Conservation (phyloP, 2,797 vertebrate genomes). For the Neosilurus hyrtlii region DNA sequence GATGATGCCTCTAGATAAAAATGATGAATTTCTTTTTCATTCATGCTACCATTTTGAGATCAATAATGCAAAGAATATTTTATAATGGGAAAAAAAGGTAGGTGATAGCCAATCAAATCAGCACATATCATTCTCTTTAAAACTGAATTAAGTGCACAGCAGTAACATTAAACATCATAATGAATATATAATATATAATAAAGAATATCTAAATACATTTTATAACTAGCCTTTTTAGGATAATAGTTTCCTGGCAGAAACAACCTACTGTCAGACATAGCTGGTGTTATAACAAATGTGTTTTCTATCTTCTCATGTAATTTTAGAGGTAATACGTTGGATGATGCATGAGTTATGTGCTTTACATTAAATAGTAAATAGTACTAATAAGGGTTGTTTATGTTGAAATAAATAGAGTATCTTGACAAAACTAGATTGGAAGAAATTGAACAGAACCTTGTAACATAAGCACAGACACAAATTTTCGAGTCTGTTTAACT, state of each 20-base stretch:
- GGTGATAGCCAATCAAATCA: no score
- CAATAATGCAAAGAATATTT: not conserved
- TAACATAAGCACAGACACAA: not conserved
- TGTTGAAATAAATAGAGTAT: not conserved
- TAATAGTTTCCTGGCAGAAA: not conserved
- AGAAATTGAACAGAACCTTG: not conserved
- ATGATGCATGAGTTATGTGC: no score
- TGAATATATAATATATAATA: no score
- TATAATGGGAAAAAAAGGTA: not conserved
- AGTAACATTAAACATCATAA: no score
- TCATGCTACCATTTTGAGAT: constrained; percentile 11
- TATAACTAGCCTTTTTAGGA: not conserved
- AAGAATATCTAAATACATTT: no score
- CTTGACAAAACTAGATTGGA: not conserved
- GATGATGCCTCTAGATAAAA: constrained; percentile 2
- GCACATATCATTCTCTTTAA: no score
- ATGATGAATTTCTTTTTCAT: not conserved
- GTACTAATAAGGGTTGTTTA: not conserved
- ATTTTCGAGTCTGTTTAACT: not conserved
- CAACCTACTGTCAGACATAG: not conserved
- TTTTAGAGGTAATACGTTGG: not conserved
- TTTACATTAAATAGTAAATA: no score
- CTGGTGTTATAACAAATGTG: not conserved
- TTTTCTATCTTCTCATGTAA: not conserved
- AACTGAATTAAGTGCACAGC: no score